A percentile compares a stretch with the other conserved stretches of the same genome.
These are phyloP conservation scores for Tinea pellionella DNA, from an alignment of 2,888 invertebrate genomes.

Conservation along the genomic window DNA sequence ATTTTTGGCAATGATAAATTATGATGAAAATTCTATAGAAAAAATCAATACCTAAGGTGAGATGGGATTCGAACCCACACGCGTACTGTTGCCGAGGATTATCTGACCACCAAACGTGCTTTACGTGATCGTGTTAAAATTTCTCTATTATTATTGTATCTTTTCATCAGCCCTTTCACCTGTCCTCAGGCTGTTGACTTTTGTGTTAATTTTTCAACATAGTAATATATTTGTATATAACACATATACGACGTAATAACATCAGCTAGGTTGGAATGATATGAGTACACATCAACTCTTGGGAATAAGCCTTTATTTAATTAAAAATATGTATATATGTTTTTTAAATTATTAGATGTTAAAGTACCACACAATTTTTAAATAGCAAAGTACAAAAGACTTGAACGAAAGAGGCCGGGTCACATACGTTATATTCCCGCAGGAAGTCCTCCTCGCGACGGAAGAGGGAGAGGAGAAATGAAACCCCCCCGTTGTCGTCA, in stretches of 20 bases:
- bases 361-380: background rate
- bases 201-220: no score
- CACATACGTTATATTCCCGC: background rate
- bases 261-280: background rate
- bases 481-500: slow-evolving; percentile 1
- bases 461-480: background rate
- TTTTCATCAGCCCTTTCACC: no score
- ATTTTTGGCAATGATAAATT: no score
- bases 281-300: background rate
- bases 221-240: background rate
- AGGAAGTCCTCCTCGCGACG: background rate
- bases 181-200: no score
- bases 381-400: background rate
- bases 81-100: no score
- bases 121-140: no score
- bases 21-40: no score
- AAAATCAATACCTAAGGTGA: no score
- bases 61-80: no score
- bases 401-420: background rate
- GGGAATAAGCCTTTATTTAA: background rate
- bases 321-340: background rate
- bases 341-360: background rate
- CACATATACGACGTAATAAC: background rate
- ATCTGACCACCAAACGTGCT: no score
- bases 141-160: no score